Evolutionary conservation across 2,797 vertebrate genomes (phyloP).

Genomic region (Mormyrus proboscirostris): DNA sequence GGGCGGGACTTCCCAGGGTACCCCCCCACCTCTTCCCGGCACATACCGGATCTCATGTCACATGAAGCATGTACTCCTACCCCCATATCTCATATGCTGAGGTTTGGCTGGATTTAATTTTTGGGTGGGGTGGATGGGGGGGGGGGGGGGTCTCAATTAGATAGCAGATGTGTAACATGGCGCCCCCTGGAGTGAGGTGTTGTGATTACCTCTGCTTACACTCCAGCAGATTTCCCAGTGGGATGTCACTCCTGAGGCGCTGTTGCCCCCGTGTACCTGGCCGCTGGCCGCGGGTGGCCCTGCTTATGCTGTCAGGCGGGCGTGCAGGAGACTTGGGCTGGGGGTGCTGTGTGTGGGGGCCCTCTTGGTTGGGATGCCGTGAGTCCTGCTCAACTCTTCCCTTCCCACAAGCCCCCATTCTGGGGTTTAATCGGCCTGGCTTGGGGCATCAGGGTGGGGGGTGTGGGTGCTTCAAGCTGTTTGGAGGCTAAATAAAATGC

Average conservation of each 20-base stretch:
- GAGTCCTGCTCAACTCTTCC: slow-evolving; percentile 45
- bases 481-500: slow-evolving; percentile 55
- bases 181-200: background rate
- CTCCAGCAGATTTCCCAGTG: background rate
- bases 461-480: slow-evolving; percentile 43
- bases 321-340: background rate
- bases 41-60: slow-evolving; percentile 47
- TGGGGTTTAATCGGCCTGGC: slow-evolving; percentile 37
- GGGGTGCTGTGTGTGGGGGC: slow-evolving; percentile 34
- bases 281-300: background rate
- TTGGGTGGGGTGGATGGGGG: background rate
- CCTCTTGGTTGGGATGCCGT: slow-evolving; percentile 35
- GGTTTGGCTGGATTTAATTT: background rate
- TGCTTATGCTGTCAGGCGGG: background rate
- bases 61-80: background rate
- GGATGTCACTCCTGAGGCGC: background rate
- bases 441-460: slow-evolving; percentile 8
- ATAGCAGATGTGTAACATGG: background rate
- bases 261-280: background rate
- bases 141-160: background rate
- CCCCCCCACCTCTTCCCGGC: slow-evolving; percentile 44
- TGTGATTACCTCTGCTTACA: background rate
- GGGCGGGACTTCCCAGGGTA: background rate
- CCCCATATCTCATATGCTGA: background rate
- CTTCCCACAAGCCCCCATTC: slow-evolving; percentile 50